Base-by-base conservation (phyloP, 2,797 vertebrate species). In the Taenioides sp. region DNA sequence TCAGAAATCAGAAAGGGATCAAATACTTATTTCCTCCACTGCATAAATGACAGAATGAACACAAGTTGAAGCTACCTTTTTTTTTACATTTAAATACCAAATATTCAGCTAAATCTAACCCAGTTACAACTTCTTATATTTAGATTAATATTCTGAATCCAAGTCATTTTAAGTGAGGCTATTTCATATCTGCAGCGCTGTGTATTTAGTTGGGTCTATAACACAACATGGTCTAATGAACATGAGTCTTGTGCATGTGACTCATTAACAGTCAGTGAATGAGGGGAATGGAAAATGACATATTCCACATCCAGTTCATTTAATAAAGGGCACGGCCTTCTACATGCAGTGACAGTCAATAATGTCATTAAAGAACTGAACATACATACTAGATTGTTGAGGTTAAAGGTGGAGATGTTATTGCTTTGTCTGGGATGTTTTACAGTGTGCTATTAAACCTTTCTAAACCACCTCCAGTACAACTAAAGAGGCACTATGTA, bases 191-290 rank as follows among this genome's bases (percentile, higher is more conserved):
- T 11, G 11, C 23, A 58, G 22, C 25, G 23, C 4, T 12, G 22
- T 58, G 55, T 12, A 25, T 23, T 2, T 5, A 5, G 22, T 25
- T 14, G 55, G 23, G 16, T 59, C 4, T 12, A 25, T 5, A 37
- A 62, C 20, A 20, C 11, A 20, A n/a, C 5, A 37, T 40, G 34
- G n/a, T 40, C 61, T 34, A 63, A 63, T 40, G 22, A 67, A 76
- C 57, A 81, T 81, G 77, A 85, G 81, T 83, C 58, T 63, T 67
- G 22, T 69, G 50, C 11, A 68, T 55, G 20, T 63, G 25, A 17
- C 25, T 28, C 25, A 59, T 59, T 59, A 59, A 28, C 23, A 17
- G 25, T 17, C 27, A 16, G n/a, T 59, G 1, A 59, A 9, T 28
- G 57, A 59, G 25, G 57, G 20, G 7, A 54, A 54, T 54, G 50